Conservation (phyloP, 2,113 vertebrate genomes). For the Meleagris gallopavo region DNA sequence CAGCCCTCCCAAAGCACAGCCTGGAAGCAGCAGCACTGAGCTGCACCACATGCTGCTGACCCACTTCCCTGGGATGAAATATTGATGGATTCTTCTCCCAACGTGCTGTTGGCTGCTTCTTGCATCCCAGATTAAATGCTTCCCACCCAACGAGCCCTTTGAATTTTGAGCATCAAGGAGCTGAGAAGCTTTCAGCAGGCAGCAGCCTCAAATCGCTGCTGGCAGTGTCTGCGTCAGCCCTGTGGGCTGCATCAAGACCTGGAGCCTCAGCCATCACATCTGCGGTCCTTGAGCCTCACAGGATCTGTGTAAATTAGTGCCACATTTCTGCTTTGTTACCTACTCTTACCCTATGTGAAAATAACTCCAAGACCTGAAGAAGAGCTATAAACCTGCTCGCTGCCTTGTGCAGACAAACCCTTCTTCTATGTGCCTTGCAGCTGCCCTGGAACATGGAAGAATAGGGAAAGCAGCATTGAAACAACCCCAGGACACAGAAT, state of each 20-base stretch:
- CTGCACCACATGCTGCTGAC: neutral
- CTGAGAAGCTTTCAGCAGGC: neutral
- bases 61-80: slow-evolving; percentile 11
- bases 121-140: neutral
- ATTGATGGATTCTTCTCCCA: slow-evolving; percentile 14
- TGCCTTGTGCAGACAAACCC: neutral
- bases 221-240: neutral
- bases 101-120: neutral
- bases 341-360: neutral
- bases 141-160: slow-evolving; percentile 5
- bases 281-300: neutral
- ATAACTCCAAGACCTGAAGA: neutral
- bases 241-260: neutral
- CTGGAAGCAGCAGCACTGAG: neutral
- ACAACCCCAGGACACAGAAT: neutral
- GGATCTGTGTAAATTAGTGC: too few species aligned
- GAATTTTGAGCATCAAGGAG: neutral
- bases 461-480: neutral
- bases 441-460: neutral
- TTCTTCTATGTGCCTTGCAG: fast-evolving
- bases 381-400: neutral
- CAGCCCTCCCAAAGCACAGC: neutral
- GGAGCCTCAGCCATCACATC: neutral
- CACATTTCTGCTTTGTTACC: fast-evolving
- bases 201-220: neutral